phyloP scores from a whole-genome alignment of 2,113 vertebrate species.

The Stigmatopora nigra region DNA sequence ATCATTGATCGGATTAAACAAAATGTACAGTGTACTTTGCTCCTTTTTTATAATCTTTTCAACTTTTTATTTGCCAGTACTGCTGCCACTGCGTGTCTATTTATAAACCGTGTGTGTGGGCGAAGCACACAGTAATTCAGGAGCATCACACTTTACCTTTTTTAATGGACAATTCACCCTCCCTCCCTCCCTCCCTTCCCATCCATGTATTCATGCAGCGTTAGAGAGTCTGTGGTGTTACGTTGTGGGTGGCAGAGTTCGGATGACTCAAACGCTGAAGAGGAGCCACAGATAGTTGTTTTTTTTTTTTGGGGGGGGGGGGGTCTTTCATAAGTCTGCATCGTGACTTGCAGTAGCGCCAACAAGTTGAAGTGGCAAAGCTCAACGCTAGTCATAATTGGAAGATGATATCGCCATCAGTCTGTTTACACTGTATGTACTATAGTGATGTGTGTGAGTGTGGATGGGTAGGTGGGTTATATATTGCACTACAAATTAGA shows the following conservation, averaged over 20 bases:
- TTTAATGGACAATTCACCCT: conserved; percentile 33
- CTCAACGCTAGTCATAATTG: background rate
- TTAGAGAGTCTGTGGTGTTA: background rate
- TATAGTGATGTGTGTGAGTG: no score
- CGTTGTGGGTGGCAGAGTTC: conserved; percentile 9
- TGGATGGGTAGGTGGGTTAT: no score
- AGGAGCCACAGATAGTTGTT: conserved; percentile 42
- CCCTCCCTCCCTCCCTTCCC: conserved; percentile 10
- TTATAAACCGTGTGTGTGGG: conserved; percentile 66
- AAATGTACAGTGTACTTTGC: conserved; percentile 19
- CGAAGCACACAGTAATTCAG: conserved; percentile 60
- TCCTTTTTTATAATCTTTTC: conserved; percentile 31
- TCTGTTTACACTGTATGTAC: no score
- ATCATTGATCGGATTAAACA: background rate
- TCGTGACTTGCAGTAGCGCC: conserved; percentile 23
- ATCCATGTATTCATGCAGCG: conserved; percentile 1
- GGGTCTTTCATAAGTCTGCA: conserved; percentile 32
- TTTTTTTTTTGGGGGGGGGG: background rate
- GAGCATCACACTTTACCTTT: conserved; percentile 46
- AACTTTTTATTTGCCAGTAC: conserved; percentile 35
- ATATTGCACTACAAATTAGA: no score
- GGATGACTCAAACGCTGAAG: conserved; percentile 35
- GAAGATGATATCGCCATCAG: no score
- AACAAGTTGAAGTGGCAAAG: background rate
- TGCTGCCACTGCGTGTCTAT: conserved; percentile 53